A percentile compares a stretch with the other conserved stretches of the same genome.
Conservation (phyloP, 2,797 vertebrate genomes). For the Pipistrellus kuhlii region DNA sequence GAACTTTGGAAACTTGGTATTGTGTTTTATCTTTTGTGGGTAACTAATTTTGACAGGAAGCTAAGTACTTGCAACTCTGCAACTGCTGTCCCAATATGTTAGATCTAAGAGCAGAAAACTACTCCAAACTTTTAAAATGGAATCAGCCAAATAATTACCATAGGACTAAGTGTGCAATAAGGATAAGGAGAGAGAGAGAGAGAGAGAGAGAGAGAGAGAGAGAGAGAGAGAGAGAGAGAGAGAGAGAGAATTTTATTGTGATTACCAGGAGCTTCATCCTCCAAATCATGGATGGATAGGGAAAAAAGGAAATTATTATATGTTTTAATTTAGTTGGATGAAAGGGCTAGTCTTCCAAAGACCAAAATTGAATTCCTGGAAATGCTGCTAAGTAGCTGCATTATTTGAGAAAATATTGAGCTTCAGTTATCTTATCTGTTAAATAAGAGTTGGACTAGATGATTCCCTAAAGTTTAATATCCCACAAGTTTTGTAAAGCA, state of each 20-base stretch:
- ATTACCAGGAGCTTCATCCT: conserved; percentile 12
- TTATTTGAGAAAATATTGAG: conserved; percentile 21
- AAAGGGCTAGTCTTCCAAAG: neutral
- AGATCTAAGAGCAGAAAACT: neutral
- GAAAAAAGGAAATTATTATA: conserved; percentile 39
- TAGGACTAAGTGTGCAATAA: neutral
- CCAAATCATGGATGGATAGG: conserved; percentile 52
- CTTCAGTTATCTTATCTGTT: conserved; percentile 28
- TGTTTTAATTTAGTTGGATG: neutral
- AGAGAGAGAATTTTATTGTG: neutral
- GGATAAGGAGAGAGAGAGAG: neutral
- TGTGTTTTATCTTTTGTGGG: conserved; percentile 30
- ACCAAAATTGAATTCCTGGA: neutral
- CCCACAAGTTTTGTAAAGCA: conserved; percentile 15
- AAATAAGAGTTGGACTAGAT: conserved; percentile 34
- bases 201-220: too few species aligned
- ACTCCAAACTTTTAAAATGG: conserved; percentile 32
- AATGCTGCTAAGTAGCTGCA: conserved; percentile 1
- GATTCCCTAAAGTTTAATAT: neutral
- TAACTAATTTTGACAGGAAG: conserved; percentile 44
- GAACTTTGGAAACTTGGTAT: conserved; percentile 20
- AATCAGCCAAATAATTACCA: conserved; percentile 58
- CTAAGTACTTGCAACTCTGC: conserved; percentile 1
- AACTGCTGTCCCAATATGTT: neutral
- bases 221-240: too few species aligned